Percentiles rank a stretch among this genome's conserved stretches.
These are phyloP conservation scores for Rhyacophila brunnea DNA, from an alignment of 1,140 invertebrate genomes.

Conservation along the genomic window DNA sequence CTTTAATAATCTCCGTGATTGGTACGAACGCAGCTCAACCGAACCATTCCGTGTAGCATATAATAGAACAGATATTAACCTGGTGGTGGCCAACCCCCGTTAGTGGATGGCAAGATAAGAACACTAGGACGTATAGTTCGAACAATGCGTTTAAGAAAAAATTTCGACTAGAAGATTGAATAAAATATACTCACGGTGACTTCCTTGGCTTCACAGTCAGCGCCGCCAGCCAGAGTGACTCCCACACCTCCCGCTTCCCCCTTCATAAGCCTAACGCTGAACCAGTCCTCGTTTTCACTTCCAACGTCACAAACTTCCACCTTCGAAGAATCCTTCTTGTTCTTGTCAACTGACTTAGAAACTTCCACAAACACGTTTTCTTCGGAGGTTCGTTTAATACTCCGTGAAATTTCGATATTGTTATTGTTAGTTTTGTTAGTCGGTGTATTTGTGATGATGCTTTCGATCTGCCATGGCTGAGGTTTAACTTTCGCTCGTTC, in stretches of 20 bases:
- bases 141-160: too few species aligned
- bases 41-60: too few species aligned
- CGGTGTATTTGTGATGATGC: too few species aligned
- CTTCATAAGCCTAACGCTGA: constrained; percentile 42
- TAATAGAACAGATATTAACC: too few species aligned
- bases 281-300: constrained; percentile 30
- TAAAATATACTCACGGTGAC: constrained; percentile 68
- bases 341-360: constrained; percentile 1
- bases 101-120: too few species aligned
- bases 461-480: constrained; percentile 1
- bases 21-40: too few species aligned
- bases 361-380: constrained; percentile 1
- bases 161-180: not conserved
- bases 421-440: not conserved
- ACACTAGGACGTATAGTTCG: too few species aligned
- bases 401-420: not conserved
- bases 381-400: not conserved
- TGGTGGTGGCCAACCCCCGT: too few species aligned
- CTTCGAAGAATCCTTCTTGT: constrained; percentile 2
- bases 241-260: constrained; percentile 75
- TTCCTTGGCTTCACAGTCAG: constrained; percentile 87
- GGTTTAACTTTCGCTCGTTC: constrained; percentile 9
- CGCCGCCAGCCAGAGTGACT: constrained; percentile 82
- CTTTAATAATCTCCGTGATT: too few species aligned
- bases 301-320: constrained; percentile 2